Evolutionary conservation across 2,797 vertebrate species (phyloP).

Genomic region (Euphonia xanthogaster): DNA sequence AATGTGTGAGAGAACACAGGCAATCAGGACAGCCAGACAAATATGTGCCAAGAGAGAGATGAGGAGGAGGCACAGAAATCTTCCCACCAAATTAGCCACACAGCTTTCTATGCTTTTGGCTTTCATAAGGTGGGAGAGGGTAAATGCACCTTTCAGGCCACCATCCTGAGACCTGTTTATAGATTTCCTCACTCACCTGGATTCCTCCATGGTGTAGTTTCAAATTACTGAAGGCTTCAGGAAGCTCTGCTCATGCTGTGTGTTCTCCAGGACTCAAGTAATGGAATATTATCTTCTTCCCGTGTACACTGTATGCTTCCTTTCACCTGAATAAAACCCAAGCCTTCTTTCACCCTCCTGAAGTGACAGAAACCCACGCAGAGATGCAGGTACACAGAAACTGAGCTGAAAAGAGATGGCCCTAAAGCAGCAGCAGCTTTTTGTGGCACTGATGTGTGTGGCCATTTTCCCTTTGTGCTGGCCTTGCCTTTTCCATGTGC

Average conservation of each 20-base stretch:
- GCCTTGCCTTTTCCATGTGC: neutral
- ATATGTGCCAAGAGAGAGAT: rapidly evolving
- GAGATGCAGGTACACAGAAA: neutral
- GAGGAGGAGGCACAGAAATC: neutral
- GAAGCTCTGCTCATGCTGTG: neutral
- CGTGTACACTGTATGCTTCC: rapidly evolving
- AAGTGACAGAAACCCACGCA: neutral
- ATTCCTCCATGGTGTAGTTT: neutral
- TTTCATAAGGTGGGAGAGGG: neutral
- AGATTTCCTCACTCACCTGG: neutral
- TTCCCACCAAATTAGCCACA: neutral
- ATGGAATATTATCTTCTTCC: neutral
- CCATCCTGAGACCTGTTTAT: neutral
- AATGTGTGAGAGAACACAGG: neutral
- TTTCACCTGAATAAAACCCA: neutral
- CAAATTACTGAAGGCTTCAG: neutral
- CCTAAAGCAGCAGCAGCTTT: neutral
- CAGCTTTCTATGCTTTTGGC: neutral
- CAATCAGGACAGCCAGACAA: neutral
- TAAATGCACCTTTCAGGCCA: neutral
- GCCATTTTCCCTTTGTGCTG: neutral
- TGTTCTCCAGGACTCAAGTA: neutral
- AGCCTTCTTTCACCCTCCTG: neutral
- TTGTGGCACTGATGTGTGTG: neutral
- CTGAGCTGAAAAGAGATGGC: neutral